Evolutionary conservation across 1,140 invertebrate species (phyloP), one percentile per base, ranked within the genome.

Genomic region (Aphidius ervi): DNA sequence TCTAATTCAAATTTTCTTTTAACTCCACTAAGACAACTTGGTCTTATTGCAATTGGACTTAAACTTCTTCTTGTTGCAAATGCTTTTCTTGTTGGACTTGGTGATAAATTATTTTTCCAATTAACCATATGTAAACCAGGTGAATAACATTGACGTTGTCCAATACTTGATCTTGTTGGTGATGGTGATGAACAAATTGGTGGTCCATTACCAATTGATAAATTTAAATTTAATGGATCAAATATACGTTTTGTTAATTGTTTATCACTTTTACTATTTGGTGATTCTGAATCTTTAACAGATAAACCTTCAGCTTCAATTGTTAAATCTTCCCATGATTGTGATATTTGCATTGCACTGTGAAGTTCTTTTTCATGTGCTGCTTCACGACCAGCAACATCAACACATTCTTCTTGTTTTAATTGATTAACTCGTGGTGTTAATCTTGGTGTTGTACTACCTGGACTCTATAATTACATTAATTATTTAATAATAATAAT

Each of bases 321-420:
- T 0, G 88, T 88, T 5, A 95, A 82, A 79, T 94, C 92, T 76
- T 94, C 92, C 84, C 90, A 94, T 16, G 92, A 94, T 72, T 92
- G 91, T 2, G 92, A 94, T 77, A 95, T 94, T 75, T 92, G 89
- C 83, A 95, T 92, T 63, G 90, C 88, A 70, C 87, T 88, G 71
- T 93, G 90, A 56, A 93, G 84, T 79, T 94, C 91, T 50, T 88
- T 85, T 81, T 96, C 93, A 76, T 94, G 92, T n/a, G 90, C 91
- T 47, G 89, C 87, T 80, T 95, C 93, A 54, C 92, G 82, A 68
- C 91, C 89, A 67, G 83, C 84, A 4, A 90, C 83, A 73, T 94
- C 92, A 37, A 90, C 86, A 70, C 90, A 92, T 80, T 95, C 93
- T 81, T 95, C 93, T 65, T 91, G 87, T 56, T 92, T 84, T 46